Conservation (phyloP, 37 sponge, comb jelly and placozoan species). For the Aphrocallistes beatrix region DNA sequence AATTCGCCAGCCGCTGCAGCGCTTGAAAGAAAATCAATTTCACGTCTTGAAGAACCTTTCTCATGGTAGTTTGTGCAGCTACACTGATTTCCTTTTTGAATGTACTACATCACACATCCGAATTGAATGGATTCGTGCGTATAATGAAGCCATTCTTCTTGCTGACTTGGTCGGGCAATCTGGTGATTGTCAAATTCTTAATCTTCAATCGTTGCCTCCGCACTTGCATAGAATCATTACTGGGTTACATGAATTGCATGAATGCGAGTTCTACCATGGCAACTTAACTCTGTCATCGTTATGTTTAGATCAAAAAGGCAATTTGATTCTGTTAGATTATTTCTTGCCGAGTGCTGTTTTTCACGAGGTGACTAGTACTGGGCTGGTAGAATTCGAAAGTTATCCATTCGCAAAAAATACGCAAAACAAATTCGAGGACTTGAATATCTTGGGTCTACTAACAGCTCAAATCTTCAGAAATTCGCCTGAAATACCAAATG, state of each 20-base stretch:
- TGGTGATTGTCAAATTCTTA: not conserved
- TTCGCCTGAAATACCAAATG: not conserved
- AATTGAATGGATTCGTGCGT: not conserved
- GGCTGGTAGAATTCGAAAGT: not conserved
- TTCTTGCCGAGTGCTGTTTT: conserved; percentile 10
- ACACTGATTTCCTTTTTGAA: conserved; percentile 7
- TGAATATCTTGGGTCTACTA: not conserved
- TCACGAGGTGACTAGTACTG: not conserved
- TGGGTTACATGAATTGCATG: conserved; percentile 5
- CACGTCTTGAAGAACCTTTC: not conserved
- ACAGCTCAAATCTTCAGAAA: not conserved
- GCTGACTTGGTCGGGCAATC: not conserved
- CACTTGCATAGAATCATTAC: not conserved
- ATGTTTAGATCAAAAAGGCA: not conserved
- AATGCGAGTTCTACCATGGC: not conserved
- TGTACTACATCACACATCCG: not conserved
- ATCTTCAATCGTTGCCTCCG: not conserved
- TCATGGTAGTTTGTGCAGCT: not conserved
- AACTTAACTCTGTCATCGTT: not conserved
- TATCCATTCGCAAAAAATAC: conserved; percentile 1
- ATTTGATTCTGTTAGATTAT: conserved; percentile 2
- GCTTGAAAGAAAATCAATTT: not conserved
- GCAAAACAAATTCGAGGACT: not conserved
- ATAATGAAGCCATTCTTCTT: not conserved
- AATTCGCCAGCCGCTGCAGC: not conserved